Conservation (phyloP, 2,888 invertebrate species). For the Drosophila yooni region DNA sequence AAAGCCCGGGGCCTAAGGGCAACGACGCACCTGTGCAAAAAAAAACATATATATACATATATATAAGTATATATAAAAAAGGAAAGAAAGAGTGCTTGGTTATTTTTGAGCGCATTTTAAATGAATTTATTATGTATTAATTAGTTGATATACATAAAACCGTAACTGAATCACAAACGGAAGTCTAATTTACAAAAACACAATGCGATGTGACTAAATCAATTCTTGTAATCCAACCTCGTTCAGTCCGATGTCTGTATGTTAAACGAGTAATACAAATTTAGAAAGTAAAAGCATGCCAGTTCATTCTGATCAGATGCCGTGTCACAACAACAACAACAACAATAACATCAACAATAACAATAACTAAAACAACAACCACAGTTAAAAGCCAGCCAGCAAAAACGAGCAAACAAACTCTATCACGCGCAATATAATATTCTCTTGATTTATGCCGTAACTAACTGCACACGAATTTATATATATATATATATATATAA, state of each 20-base stretch:
- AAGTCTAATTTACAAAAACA: slow-evolving; percentile 32
- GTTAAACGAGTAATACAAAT: slow-evolving; percentile 71
- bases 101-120: slow-evolving; percentile 69
- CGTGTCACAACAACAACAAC: slow-evolving; percentile 23
- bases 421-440: slow-evolving; percentile 52
- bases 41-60: not conserved
- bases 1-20: slow-evolving; percentile 52
- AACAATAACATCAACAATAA: slow-evolving; percentile 1
- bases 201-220: slow-evolving; percentile 51
- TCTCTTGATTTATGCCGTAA: slow-evolving; percentile 67
- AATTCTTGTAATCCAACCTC: slow-evolving; percentile 64
- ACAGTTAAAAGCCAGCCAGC: slow-evolving; percentile 12
- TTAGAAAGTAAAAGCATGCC: slow-evolving; percentile 76
- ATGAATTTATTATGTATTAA: slow-evolving; percentile 72
- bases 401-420: slow-evolving; percentile 31
- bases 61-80: not conserved
- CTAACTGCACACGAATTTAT: slow-evolving; percentile 31
- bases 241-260: slow-evolving; percentile 19
- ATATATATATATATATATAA: not conserved
- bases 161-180: slow-evolving; percentile 63
- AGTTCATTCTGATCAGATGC: slow-evolving; percentile 53
- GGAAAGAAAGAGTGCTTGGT: slow-evolving; percentile 39
- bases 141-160: slow-evolving; percentile 52
- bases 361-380: slow-evolving; percentile 1
- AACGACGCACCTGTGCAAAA: not conserved